Evolutionary conservation across 37 sponge, comb jelly and placozoan species (phyloP), one percentile per base, ranked within the genome.

Genomic region (Agelas oroides): DNA sequence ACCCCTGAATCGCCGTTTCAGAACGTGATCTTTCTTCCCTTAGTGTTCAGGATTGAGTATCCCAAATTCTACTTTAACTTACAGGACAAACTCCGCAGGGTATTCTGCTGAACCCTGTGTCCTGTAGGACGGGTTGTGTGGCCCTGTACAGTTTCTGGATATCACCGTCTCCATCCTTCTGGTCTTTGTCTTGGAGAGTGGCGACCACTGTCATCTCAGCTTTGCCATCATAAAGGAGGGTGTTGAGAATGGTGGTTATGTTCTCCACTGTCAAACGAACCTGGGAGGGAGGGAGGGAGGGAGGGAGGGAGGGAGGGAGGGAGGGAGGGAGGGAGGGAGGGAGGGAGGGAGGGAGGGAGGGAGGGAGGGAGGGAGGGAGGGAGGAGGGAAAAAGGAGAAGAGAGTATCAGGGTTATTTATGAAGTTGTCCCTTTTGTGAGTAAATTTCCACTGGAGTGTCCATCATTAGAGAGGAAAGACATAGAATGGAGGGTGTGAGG

Each of bases 1-100:
- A n/a, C n/a, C n/a, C n/a, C n/a, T n/a, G n/a, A n/a, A n/a, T n/a
- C n/a, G n/a, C n/a, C n/a, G n/a, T n/a, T n/a, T n/a, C n/a, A n/a
- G n/a, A n/a, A n/a, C n/a, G n/a, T n/a, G n/a, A n/a, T n/a, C n/a
- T n/a, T n/a, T n/a, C n/a, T n/a, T n/a, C n/a, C n/a, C 6, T 46
- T 46, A 46, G 8, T 46, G 46, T 46, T 12, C 46, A 46, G 8
- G 8, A 46, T 8, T 12, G 46, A 46, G 6, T 8, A 46, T 12
- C 57, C 5, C 12, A 0, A 24, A 8, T 14, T 1, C 41, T 32
- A 11, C 1, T 39, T 65, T 71, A 60, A 75, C 91, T 89, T 53
- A 97, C 92, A 6, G 96, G 90, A 65, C 98, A 97, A 24, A 95
- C 92, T 70, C 94, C 98, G 75, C 98, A 97, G 0, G 98, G 98